Evolutionary conservation across 2,113 vertebrate genomes (phyloP).

Genomic region (Cyanoramphus novaezelandiae): DNA sequence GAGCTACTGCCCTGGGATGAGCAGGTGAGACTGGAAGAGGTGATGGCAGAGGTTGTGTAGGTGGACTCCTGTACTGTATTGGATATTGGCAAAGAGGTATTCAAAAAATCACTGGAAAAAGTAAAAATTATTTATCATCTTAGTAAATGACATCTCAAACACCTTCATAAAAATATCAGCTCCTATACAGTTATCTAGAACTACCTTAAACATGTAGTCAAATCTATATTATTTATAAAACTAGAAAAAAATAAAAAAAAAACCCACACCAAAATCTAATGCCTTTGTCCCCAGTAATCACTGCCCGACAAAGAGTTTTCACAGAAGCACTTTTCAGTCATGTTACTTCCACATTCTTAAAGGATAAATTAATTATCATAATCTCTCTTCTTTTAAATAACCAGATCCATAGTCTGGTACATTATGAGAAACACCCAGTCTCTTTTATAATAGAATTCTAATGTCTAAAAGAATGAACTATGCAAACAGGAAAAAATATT

Average conservation of each 20-base stretch:
- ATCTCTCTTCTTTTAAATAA: not conserved
- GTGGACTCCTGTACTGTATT: constrained; percentile 76
- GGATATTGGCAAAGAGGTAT: constrained; percentile 78
- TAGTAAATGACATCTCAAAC: not conserved
- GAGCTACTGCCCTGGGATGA: constrained; percentile 73
- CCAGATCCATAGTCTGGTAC: not conserved
- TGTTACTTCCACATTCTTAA: not conserved
- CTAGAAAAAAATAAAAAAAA: not conserved
- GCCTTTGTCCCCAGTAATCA: not conserved
- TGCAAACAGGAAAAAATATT: not conserved
- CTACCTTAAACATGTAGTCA: not conserved
- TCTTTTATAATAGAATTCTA: not conserved
- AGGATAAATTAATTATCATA: not conserved
- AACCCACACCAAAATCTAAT: not conserved
- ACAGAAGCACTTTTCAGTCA: not conserved
- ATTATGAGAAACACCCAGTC: not conserved
- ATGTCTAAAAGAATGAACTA: not conserved
- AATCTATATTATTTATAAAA: not conserved
- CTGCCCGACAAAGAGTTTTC: not conserved
- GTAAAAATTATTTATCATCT: constrained; percentile 32
- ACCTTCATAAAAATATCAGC: not conserved
- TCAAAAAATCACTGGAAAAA: constrained; percentile 79
- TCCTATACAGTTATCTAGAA: not conserved
- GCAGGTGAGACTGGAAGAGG: constrained; percentile 74
- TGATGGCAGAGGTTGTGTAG: constrained; percentile 71